These are phyloP conservation scores for Drosophila maculinotata DNA, from an alignment of 2,888 invertebrate genomes.

Conservation along the genomic window DNA sequence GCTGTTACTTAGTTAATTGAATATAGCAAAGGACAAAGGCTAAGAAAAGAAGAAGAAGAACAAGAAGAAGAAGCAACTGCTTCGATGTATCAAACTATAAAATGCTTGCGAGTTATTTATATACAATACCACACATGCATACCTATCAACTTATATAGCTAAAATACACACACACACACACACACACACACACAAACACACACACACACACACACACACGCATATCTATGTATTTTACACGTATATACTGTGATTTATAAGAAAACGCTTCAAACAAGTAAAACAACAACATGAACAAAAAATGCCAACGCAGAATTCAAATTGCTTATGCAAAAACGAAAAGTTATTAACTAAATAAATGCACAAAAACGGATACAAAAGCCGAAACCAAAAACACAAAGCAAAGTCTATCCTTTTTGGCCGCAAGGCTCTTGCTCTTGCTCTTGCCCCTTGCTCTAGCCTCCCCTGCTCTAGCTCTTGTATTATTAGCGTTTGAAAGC, in stretches of 20 bases:
- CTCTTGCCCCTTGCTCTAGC: constrained; percentile 15
- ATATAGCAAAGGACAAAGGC: constrained; percentile 49
- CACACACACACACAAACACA: constrained; percentile 35
- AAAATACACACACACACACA: constrained; percentile 23
- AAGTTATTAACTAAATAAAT: constrained; percentile 79
- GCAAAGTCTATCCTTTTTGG: constrained; percentile 64
- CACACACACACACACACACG: constrained; percentile 43
- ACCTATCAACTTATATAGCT: constrained; percentile 32
- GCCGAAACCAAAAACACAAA: constrained; percentile 57
- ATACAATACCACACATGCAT: constrained; percentile 24
- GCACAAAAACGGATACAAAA: constrained; percentile 72
- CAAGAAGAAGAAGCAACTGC: constrained; percentile 40
- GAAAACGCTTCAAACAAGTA: constrained; percentile 69
- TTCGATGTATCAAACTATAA: constrained; percentile 64
- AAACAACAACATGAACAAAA: constrained; percentile 41
- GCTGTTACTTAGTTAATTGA: constrained; percentile 80
- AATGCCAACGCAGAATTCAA: constrained; percentile 64
- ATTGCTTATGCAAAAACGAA: constrained; percentile 65
- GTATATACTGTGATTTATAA: constrained; percentile 81
- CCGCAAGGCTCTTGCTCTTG: constrained; percentile 55
- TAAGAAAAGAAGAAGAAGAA: constrained; percentile 21
- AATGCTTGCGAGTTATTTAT: constrained; percentile 74
- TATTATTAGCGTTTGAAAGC: constrained; percentile 45
- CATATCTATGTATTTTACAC: constrained; percentile 76
- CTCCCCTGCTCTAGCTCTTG: constrained; percentile 16